These are phyloP conservation scores for Sabatieria punctata DNA, from an alignment of 2,888 invertebrate genomes.

Conservation along the genomic window DNA sequence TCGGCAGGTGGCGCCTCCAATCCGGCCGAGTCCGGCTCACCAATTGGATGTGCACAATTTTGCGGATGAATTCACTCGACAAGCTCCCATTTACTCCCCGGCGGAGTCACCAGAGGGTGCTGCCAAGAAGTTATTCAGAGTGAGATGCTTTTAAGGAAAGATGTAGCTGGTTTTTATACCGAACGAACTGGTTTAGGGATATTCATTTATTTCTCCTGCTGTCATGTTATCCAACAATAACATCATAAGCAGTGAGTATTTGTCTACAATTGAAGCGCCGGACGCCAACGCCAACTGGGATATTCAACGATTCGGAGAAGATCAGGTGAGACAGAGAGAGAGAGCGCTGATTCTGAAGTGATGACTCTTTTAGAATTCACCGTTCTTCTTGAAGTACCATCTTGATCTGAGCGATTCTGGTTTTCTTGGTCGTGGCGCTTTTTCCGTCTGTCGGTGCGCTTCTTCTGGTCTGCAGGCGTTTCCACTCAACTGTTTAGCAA, in stretches of 20 bases:
- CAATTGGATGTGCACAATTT: slow-evolving; percentile 90
- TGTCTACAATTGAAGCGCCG: background rate
- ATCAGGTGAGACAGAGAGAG: slow-evolving; percentile 11
- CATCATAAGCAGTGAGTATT: slow-evolving; percentile 51
- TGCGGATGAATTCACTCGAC: slow-evolving; percentile 83
- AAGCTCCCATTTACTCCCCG: slow-evolving; percentile 76
- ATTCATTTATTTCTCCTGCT: slow-evolving; percentile 85
- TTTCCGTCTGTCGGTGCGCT: slow-evolving; percentile 52
- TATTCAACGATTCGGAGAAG: slow-evolving; percentile 9
- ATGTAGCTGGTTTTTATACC: background rate
- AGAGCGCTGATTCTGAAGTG: no score
- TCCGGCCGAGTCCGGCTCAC: slow-evolving; percentile 62
- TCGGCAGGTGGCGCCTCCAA: slow-evolving; percentile 65
- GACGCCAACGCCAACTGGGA: background rate
- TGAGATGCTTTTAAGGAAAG: slow-evolving; percentile 23
- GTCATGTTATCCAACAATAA: slow-evolving; percentile 54
- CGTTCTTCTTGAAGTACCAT: slow-evolving; percentile 67
- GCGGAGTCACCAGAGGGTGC: slow-evolving; percentile 61
- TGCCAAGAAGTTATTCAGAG: slow-evolving; percentile 65
- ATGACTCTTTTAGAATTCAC: slow-evolving; percentile 50
- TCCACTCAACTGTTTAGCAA: slow-evolving; percentile 37
- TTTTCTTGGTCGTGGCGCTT: slow-evolving; percentile 69
- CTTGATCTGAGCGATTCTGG: slow-evolving; percentile 48
- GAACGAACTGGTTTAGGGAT: slow-evolving; percentile 46
- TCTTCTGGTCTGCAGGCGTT: background rate